Conservation (phyloP, 1,140 invertebrate genomes). For the Trichomalopsis sarcophagae region DNA sequence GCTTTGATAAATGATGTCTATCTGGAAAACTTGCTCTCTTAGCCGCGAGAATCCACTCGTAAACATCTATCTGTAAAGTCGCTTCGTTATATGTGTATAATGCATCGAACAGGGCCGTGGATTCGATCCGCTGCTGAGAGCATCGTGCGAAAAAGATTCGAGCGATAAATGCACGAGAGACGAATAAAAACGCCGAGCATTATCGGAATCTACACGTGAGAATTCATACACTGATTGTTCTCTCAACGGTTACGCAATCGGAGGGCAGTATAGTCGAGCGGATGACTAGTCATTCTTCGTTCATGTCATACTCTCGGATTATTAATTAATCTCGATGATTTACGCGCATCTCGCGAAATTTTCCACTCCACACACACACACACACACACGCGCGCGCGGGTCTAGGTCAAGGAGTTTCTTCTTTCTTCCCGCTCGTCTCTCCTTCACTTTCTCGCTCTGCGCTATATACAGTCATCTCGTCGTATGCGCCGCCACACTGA, state of each 20-base stretch:
- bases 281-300: too few relatives aligned
- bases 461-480: slow-evolving; percentile 11
- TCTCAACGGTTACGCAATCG: too few relatives aligned
- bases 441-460: slow-evolving; percentile 25
- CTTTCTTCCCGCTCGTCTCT: background rate
- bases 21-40: background rate
- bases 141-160: background rate
- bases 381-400: background rate
- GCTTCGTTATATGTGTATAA: background rate
- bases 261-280: too few relatives aligned
- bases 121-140: background rate
- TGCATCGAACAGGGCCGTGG: background rate
- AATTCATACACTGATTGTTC: background rate
- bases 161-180: background rate
- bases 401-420: slow-evolving; percentile 49
- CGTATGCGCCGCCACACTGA: slow-evolving; percentile 28
- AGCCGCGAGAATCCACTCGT: background rate
- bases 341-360: too few relatives aligned
- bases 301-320: too few relatives aligned
- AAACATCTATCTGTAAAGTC: background rate
- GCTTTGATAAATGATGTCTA: too few relatives aligned
- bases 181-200: background rate
- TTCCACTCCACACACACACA: too few relatives aligned
- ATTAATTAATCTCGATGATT: too few relatives aligned
- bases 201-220: background rate